Conservation (phyloP, 53 echinoderm and acorn worm species). For the Crossaster papposus region DNA sequence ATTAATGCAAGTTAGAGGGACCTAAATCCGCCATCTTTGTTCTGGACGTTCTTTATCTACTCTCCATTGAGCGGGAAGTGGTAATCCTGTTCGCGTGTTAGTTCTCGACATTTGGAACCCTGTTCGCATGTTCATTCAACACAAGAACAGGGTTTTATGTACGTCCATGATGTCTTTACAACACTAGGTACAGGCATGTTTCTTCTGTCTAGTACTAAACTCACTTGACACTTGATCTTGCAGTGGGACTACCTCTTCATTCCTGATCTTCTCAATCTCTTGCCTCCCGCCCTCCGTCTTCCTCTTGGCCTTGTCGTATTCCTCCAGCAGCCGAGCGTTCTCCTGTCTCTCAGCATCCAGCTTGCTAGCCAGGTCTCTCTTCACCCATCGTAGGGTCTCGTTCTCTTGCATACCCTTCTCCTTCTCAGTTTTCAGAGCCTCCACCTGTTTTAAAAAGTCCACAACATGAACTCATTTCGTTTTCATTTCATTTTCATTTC, state of each 20-base stretch:
- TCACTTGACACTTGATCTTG: conserved; percentile 68
- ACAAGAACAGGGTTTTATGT: too few relatives aligned
- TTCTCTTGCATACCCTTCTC: conserved; percentile 72
- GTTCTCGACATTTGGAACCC: too few relatives aligned
- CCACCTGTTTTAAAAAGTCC: conserved; percentile 21
- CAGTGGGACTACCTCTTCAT: conserved; percentile 47
- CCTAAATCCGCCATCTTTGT: too few relatives aligned
- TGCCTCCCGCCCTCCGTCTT: conserved; percentile 41
- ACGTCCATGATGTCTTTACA: too few relatives aligned
- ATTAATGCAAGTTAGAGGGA: too few relatives aligned
- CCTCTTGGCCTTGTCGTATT: conserved; percentile 48
- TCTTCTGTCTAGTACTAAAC: neutral
- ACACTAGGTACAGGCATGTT: too few relatives aligned
- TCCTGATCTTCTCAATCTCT: conserved; percentile 60
- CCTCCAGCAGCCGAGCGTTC: conserved; percentile 44
- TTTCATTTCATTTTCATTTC: too few relatives aligned
- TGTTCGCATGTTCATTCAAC: too few relatives aligned
- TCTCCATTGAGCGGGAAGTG: too few relatives aligned
- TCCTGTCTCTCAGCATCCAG: conserved; percentile 69
- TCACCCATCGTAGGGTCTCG: conserved; percentile 57
- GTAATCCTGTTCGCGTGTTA: too few relatives aligned
- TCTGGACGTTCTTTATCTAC: too few relatives aligned
- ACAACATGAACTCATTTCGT: too few relatives aligned
- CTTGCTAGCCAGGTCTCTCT: conserved; percentile 68
- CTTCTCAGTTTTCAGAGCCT: conserved; percentile 59